Conservation (phyloP, 1,140 invertebrate genomes). For the Venturia canescens region DNA sequence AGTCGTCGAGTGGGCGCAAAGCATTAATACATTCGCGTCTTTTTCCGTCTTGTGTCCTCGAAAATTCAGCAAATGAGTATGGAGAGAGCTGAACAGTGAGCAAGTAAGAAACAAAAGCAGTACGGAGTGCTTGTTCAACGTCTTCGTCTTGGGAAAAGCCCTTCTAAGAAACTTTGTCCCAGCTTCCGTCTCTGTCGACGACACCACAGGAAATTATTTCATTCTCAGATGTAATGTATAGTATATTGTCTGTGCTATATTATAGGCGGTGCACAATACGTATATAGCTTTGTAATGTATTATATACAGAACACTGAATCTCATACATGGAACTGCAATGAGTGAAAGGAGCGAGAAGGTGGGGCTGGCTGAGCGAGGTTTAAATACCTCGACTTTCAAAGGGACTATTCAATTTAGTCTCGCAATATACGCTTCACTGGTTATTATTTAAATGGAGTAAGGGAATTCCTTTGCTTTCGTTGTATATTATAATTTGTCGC, state of each 20-base stretch:
- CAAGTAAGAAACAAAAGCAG: background rate
- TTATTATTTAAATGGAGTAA: conserved; percentile 38
- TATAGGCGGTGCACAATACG: conserved; percentile 1
- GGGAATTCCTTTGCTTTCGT: conserved; percentile 29
- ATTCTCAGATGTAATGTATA: conserved; percentile 55
- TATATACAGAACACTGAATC: conserved; percentile 30
- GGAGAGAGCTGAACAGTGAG: conserved; percentile 7
- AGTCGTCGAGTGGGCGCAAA: too few relatives aligned
- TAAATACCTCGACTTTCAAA: conserved; percentile 37
- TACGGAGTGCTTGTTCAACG: conserved; percentile 14
- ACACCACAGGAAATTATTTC: conserved; percentile 73
- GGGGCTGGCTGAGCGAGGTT: background rate
- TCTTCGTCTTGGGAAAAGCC: conserved; percentile 34
- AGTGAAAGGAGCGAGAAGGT: conserved; percentile 19
- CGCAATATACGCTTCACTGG: conserved; percentile 34
- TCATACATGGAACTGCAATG: conserved; percentile 37
- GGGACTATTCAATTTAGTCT: conserved; percentile 40
- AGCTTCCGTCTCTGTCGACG: conserved; percentile 66
- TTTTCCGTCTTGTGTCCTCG: background rate
- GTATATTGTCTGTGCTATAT: conserved; percentile 36
- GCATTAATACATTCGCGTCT: background rate
- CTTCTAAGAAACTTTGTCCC: conserved; percentile 73
- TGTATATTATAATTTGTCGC: conserved; percentile 39
- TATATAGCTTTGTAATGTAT: conserved; percentile 10
- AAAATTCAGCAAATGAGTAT: background rate